Evolutionary conservation across 2,888 invertebrate genomes (phyloP).

Genomic region (Aphodius sticticus): DNA sequence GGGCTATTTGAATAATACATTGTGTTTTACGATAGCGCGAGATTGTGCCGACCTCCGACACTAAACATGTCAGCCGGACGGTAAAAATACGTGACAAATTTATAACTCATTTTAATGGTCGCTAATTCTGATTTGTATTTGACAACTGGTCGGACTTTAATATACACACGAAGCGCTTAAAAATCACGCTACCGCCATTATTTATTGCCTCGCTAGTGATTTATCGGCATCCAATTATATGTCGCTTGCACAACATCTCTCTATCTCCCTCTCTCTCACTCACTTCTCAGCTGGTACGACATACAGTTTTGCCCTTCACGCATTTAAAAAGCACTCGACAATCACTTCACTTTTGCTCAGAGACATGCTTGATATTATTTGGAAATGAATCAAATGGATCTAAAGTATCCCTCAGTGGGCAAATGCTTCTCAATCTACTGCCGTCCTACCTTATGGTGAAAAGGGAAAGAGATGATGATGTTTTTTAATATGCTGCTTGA

Average conservation of each 20-base stretch:
- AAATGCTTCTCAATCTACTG: too few species aligned
- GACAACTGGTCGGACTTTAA: slow-evolving; percentile 22
- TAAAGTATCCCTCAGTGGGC: too few species aligned
- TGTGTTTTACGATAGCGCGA: slow-evolving; percentile 23
- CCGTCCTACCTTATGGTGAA: too few species aligned
- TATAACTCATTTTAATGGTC: slow-evolving; percentile 34
- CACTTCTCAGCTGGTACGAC: slow-evolving; percentile 14
- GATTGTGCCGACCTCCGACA: slow-evolving; percentile 10
- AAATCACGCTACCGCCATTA: slow-evolving; percentile 7
- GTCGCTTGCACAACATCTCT: slow-evolving; percentile 6
- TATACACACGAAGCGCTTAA: slow-evolving; percentile 11
- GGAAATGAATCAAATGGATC: too few species aligned
- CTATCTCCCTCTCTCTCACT: neutral
- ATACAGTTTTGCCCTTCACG: slow-evolving; percentile 8
- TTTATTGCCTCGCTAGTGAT: slow-evolving; percentile 13
- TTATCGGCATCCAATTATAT: slow-evolving; percentile 16
- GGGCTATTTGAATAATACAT: slow-evolving; percentile 23
- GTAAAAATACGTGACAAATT: slow-evolving; percentile 29
- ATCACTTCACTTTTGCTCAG: neutral
- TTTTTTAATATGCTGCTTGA: too few species aligned
- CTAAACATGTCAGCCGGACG: slow-evolving; percentile 18
- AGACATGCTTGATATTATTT: neutral
- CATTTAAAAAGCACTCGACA: neutral
- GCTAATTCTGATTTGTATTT: slow-evolving; percentile 33
- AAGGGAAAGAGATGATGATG: too few species aligned